A percentile compares a stretch with the other conserved stretches of the same genome.
phyloP scores from a whole-genome alignment of 2,113 vertebrate genomes.

The Turnix velox region DNA sequence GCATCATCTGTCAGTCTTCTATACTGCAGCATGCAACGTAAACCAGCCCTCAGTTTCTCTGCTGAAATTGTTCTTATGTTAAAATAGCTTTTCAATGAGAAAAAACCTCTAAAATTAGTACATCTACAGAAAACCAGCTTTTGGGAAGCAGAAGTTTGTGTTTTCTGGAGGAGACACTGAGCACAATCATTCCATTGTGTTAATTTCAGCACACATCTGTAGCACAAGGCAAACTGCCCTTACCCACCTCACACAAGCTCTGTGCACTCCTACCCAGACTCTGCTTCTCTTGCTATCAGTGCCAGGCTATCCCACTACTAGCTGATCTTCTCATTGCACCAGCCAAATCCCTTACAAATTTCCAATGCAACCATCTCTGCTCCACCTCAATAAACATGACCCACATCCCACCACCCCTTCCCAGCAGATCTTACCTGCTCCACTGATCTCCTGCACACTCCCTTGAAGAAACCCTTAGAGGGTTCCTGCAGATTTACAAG shows the following conservation, averaged over 20 bases:
- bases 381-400: no score
- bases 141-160: not conserved
- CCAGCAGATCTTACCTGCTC: not conserved
- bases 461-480: accelerated
- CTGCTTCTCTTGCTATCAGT: not conserved
- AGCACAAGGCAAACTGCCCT: not conserved
- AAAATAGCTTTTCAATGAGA: slow-evolving; percentile 14
- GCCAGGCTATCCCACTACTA: not conserved
- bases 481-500: not conserved
- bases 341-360: not conserved
- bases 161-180: not conserved
- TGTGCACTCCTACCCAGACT: not conserved
- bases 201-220: not conserved
- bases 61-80: not conserved
- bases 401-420: not conserved
- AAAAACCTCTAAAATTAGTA: not conserved
- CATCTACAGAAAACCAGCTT: not conserved
- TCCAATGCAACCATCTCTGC: not conserved
- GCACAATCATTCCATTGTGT: not conserved
- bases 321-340: not conserved
- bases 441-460: accelerated
- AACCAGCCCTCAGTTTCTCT: not conserved
- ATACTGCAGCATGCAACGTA: not conserved
- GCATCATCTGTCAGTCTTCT: not conserved
- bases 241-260: not conserved